Conservation (phyloP, 2,113 vertebrate genomes). For the Sorex fumeus region DNA sequence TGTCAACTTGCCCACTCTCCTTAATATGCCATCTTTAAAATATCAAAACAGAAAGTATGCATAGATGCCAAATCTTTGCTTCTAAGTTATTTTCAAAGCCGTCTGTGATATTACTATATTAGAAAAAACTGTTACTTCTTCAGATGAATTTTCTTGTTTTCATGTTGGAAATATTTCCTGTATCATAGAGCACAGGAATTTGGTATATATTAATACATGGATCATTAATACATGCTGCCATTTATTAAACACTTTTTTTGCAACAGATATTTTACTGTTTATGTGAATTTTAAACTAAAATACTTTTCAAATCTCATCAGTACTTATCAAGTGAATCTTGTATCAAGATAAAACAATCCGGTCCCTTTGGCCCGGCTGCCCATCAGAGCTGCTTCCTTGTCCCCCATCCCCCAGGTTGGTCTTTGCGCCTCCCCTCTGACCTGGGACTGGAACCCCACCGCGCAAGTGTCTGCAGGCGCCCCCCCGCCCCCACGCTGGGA, state of each 20-base stretch:
- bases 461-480: no score
- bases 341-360: no score
- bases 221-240: not conserved
- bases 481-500: no score
- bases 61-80: slow-evolving; percentile 2
- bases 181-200: not conserved
- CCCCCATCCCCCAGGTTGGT: no score
- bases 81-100: slow-evolving; percentile 51
- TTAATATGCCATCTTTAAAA: not conserved
- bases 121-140: slow-evolving; percentile 46
- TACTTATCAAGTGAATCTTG: no score
- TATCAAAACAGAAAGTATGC: not conserved
- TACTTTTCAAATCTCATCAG: no score
- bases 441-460: no score
- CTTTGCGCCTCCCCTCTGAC: no score
- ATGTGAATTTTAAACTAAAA: not conserved
- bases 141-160: slow-evolving; percentile 18
- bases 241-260: slow-evolving; percentile 34
- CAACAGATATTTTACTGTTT: not conserved
- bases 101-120: not conserved
- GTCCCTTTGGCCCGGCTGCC: no score
- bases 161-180: slow-evolving; percentile 2
- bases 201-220: not conserved
- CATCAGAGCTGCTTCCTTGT: no score
- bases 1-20: slow-evolving; percentile 17